Conservation (phyloP, 2,797 vertebrate species). For the Pitangus sulphuratus region DNA sequence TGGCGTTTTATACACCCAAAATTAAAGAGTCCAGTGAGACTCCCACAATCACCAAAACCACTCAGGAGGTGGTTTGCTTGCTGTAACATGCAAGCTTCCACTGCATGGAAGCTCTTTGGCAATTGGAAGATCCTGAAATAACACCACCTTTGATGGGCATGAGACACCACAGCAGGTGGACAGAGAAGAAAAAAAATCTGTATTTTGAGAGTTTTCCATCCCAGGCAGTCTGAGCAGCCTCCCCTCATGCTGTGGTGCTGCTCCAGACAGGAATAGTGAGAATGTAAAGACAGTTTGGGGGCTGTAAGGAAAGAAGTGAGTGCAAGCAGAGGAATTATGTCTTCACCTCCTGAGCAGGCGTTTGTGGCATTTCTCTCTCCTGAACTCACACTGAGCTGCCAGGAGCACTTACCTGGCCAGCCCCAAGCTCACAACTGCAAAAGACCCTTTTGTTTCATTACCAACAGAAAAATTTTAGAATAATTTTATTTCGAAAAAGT, state of each 20-base stretch:
- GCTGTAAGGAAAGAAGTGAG: neutral
- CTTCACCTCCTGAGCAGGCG: neutral
- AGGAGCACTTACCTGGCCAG: neutral
- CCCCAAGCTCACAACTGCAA: neutral
- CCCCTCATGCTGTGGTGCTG: neutral
- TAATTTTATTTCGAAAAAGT: neutral
- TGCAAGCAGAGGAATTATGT: neutral
- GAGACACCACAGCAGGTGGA: neutral
- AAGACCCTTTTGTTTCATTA: neutral
- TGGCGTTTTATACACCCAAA: fast-evolving
- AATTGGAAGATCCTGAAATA: neutral
- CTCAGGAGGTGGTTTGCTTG: neutral
- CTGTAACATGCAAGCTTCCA: neutral
- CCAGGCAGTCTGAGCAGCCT: neutral
- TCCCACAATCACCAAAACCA: neutral
- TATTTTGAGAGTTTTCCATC: neutral
- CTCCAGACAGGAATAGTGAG: neutral
- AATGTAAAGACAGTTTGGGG: neutral
- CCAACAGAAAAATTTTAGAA: neutral
- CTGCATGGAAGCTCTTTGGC: neutral
- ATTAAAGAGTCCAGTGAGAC: neutral
- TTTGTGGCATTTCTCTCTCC: neutral
- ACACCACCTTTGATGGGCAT: neutral
- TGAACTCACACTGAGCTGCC: neutral
- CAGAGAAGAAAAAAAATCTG: neutral